phyloP scores from a whole-genome alignment of 2,797 vertebrate species.

The Garrulus glandarius region DNA sequence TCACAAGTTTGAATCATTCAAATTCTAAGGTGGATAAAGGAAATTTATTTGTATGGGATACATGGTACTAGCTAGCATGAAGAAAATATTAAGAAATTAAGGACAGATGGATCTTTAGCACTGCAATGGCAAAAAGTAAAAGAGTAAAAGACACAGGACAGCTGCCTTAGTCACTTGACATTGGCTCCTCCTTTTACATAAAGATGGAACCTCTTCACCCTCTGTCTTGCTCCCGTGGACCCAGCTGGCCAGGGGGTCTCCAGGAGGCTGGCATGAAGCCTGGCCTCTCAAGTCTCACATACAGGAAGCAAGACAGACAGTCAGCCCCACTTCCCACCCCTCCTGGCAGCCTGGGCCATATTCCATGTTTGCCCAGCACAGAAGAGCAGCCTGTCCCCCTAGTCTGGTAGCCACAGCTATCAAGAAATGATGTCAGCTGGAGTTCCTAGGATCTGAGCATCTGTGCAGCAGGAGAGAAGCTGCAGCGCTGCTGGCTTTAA shows the following conservation, averaged over 20 bases:
- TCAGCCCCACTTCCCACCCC: not conserved
- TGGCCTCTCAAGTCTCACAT: not conserved
- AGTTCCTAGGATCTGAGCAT: not conserved
- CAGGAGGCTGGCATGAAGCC: not conserved
- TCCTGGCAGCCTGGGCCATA: not conserved
- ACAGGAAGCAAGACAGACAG: not conserved
- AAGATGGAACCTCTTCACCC: not conserved
- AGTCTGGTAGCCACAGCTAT: not conserved
- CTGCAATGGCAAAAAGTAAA: not conserved
- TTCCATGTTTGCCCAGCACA: not conserved
- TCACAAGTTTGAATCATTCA: not conserved
- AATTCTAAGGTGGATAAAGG: not conserved
- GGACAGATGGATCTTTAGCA: not conserved
- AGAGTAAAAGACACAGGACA: not conserved
- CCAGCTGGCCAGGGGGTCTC: not conserved
- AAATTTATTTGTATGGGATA: not conserved
- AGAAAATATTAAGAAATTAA: not conserved
- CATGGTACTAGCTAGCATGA: not conserved
- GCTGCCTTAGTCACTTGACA: not conserved
- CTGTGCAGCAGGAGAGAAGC: not conserved
- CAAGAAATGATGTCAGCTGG: not conserved
- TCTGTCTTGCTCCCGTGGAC: accelerated
- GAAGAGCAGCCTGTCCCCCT: not conserved
- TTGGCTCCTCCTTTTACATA: not conserved
- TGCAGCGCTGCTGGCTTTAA: not conserved